Conservation (phyloP, 2,888 invertebrate species). For the Lissocephala sabroskyi region DNA sequence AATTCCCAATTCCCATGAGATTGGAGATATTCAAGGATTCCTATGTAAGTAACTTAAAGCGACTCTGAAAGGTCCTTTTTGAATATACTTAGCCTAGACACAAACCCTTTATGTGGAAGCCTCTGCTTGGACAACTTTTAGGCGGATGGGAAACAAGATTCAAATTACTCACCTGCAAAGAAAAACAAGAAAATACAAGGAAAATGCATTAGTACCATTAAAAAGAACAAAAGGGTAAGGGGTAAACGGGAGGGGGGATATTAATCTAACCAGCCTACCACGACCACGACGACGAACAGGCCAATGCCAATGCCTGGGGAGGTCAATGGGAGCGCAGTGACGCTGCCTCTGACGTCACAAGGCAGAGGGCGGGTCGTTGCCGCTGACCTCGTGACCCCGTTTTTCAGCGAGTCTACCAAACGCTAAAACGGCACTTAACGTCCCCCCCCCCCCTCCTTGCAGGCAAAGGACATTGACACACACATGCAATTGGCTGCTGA, state of each 20-base stretch:
- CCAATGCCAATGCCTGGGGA: too few species aligned
- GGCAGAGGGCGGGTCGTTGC: slow-evolving; percentile 1
- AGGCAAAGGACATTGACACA: slow-evolving; percentile 30
- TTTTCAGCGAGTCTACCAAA: slow-evolving; percentile 5
- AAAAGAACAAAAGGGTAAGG: background rate
- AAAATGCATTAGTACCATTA: background rate
- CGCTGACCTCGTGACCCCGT: slow-evolving; percentile 26
- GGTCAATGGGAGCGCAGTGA: too few species aligned
- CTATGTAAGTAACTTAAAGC: too few species aligned
- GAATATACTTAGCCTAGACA: slow-evolving; percentile 2
- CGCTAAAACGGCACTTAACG: too few species aligned
- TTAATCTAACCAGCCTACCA: too few species aligned
- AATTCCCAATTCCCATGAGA: too few species aligned
- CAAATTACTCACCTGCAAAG: slow-evolving; percentile 5
- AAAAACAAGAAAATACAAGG: background rate
- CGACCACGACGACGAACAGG: too few species aligned
- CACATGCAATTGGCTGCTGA: too few species aligned
- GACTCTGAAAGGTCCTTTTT: too few species aligned
- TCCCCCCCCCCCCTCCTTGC: too few species aligned
- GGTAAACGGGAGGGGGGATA: background rate
- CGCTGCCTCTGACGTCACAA: slow-evolving; percentile 27
- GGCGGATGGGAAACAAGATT: background rate
- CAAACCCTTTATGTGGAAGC: background rate
- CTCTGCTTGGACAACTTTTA: background rate
- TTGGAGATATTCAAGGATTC: too few species aligned